Conservation (phyloP, 1,140 invertebrate species). For the Drosophila guanche region DNA sequence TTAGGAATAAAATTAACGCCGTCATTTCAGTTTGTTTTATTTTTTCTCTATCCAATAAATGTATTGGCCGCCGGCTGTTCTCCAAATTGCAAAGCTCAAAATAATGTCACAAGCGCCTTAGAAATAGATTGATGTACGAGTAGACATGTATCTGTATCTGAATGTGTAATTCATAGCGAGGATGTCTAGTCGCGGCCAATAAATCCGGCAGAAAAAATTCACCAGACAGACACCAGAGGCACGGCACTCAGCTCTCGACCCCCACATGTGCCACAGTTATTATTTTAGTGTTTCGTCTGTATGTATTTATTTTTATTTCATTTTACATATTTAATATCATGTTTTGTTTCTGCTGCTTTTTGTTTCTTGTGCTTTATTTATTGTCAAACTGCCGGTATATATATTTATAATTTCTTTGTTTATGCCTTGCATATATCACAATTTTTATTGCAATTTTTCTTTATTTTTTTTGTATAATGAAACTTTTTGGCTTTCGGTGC, state of each 20-base stretch:
- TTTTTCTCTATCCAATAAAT: conserved; percentile 10
- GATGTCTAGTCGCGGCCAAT: conserved; percentile 72
- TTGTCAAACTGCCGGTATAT: conserved; percentile 56
- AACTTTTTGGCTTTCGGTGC: conserved; percentile 31
- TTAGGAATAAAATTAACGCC: conserved; percentile 55
- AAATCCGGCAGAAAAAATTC: conserved; percentile 60
- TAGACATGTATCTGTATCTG: conserved; percentile 16
- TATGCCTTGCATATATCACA: conserved; percentile 63
- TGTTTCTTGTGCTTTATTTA: conserved; percentile 48
- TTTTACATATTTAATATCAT: conserved; percentile 52
- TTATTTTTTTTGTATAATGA: conserved; percentile 21
- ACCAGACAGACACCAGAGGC: conserved; percentile 46
- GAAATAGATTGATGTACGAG: conserved; percentile 20
- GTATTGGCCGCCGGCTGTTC: conserved; percentile 41
- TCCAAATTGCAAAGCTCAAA: conserved; percentile 45
- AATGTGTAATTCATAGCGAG: conserved; percentile 38
- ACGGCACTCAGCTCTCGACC: conserved; percentile 37
- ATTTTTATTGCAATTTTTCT: conserved; percentile 59
- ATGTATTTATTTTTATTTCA: conserved; percentile 61
- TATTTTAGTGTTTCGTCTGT: conserved; percentile 48
- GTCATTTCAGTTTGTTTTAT: conserved; percentile 30
- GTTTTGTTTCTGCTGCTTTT: conserved; percentile 35
- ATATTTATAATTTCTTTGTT: conserved; percentile 62
- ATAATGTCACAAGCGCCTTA: conserved; percentile 59
- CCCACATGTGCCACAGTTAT: conserved; percentile 65